Evolutionary conservation across 1,140 invertebrate genomes (phyloP).

Genomic region (Dufourea novaeangliae): DNA sequence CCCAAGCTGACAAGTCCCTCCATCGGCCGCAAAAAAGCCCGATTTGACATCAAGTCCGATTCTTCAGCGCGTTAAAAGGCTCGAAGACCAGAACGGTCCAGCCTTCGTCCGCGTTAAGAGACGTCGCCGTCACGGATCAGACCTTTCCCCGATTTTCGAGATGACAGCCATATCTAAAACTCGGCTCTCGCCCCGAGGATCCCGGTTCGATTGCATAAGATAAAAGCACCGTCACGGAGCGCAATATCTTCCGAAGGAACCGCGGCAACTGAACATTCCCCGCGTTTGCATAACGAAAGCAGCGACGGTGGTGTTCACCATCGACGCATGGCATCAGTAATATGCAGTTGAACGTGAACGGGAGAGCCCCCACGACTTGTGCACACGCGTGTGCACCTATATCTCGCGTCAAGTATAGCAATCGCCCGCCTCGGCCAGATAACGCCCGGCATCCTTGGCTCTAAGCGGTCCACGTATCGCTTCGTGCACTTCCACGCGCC

Average conservation of each 20-base stretch:
- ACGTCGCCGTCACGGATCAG: background rate
- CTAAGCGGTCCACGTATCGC: slow-evolving; percentile 44
- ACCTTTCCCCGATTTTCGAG: background rate
- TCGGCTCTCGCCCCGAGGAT: background rate
- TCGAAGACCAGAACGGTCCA: background rate
- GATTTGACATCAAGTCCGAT: background rate
- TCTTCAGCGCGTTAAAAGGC: background rate
- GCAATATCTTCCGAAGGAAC: slow-evolving; percentile 39
- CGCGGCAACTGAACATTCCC: slow-evolving; percentile 59
- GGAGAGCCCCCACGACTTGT: slow-evolving; percentile 5
- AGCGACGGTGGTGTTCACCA: slow-evolving; percentile 15
- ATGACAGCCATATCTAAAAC: slow-evolving; percentile 24
- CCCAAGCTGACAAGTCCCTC: too few relatives aligned
- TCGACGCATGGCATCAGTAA: slow-evolving; percentile 18
- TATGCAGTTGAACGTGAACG: slow-evolving; percentile 20
- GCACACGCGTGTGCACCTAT: slow-evolving; percentile 25
- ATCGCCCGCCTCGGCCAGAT: slow-evolving; percentile 61
- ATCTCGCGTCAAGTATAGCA: slow-evolving; percentile 57
- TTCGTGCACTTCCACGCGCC: slow-evolving; percentile 31
- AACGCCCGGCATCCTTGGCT: slow-evolving; percentile 73
- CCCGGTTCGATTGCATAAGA: slow-evolving; percentile 42
- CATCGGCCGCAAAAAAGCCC: too few relatives aligned
- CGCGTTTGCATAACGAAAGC: slow-evolving; percentile 68
- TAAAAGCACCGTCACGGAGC: slow-evolving; percentile 10
- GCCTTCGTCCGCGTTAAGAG: background rate